These are phyloP conservation scores for Trachelus tabidus DNA, from an alignment of 2,888 invertebrate genomes.

Conservation along the genomic window DNA sequence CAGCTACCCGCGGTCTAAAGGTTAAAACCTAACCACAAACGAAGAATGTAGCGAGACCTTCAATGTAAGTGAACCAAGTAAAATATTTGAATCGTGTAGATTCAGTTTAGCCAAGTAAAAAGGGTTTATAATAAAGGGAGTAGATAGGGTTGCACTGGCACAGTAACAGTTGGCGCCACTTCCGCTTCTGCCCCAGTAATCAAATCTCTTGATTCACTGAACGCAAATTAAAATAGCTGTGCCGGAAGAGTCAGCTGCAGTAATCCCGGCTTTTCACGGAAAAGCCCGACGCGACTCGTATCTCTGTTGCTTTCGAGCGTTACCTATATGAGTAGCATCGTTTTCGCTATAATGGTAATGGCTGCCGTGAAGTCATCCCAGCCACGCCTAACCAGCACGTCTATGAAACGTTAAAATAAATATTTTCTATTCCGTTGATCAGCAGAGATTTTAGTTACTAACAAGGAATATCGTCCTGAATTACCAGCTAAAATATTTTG, in stretches of 20 bases:
- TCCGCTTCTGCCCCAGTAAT: slow-evolving; percentile 55
- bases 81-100: neutral
- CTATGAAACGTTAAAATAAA: no score
- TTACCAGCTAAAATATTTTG: neutral
- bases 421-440: no score
- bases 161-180: slow-evolving; percentile 52
- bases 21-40: neutral
- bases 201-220: slow-evolving; percentile 55
- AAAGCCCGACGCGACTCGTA: neutral
- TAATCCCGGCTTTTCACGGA: slow-evolving; percentile 18
- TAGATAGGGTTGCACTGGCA: slow-evolving; percentile 8
- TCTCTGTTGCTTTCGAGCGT: neutral
- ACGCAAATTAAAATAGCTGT: slow-evolving; percentile 47
- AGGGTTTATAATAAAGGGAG: neutral
- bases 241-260: slow-evolving; percentile 26
- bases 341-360: neutral
- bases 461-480: no score
- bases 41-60: neutral
- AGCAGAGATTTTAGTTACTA: no score
- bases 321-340: neutral
- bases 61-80: neutral
- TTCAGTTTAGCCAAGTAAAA: neutral
- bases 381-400: neutral
- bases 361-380: neutral
- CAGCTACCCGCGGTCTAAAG: no score